Conservation (phyloP, 2,113 vertebrate genomes). For the Lepus americanus region DNA sequence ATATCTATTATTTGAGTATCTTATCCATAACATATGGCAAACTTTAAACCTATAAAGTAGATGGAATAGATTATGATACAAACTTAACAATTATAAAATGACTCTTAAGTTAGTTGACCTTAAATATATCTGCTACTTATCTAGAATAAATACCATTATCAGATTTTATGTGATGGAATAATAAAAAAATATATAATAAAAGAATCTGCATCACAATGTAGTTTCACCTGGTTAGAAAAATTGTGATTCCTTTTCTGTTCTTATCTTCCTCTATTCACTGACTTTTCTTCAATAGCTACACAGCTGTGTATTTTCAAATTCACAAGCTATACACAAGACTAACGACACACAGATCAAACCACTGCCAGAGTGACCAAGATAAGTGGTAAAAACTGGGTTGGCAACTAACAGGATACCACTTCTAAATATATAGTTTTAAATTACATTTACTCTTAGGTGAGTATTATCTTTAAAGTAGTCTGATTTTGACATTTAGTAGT, state of each 20-base stretch:
- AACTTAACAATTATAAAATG: neutral
- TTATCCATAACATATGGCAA: neutral
- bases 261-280: neutral
- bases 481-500: constrained; percentile 15
- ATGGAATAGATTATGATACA: neutral
- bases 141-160: neutral
- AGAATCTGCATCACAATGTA: neutral
- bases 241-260: neutral
- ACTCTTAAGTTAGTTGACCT: constrained; percentile 15
- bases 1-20: neutral
- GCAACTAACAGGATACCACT: neutral
- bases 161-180: neutral
- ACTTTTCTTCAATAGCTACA: neutral
- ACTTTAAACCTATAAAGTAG: constrained; percentile 28
- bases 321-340: constrained; percentile 17
- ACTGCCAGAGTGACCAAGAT: neutral
- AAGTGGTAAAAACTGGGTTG: neutral
- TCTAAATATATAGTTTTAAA: constrained; percentile 27
- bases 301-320: neutral
- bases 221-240: neutral
- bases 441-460: constrained; percentile 32
- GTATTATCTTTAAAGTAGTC: neutral
- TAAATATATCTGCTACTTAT: constrained; percentile 17
- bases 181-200: neutral
- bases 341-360: neutral